phyloP scores from a whole-genome alignment of 2,888 invertebrate species.

The Agrenia bidenticulata region DNA sequence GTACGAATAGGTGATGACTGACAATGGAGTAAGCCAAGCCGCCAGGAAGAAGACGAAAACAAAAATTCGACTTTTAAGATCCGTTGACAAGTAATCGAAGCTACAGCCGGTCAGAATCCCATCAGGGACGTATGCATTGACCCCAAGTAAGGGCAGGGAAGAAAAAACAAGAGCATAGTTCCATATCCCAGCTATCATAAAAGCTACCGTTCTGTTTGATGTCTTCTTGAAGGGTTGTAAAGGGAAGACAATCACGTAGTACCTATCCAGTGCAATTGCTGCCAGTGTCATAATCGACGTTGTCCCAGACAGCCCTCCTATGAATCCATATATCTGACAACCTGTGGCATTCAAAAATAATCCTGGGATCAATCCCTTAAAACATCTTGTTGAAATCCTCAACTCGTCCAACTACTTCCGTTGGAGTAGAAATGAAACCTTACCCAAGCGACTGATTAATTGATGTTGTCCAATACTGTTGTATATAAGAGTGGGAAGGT shows the following conservation, averaged over 20 bases:
- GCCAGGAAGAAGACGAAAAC: slow-evolving; percentile 74
- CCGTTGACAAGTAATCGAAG: slow-evolving; percentile 75
- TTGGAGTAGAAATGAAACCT: slow-evolving; percentile 30
- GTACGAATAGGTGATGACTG: slow-evolving; percentile 72
- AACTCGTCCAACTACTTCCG: too few species aligned
- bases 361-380: too few species aligned
- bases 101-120: slow-evolving; percentile 82
- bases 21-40: slow-evolving; percentile 73
- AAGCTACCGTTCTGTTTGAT: slow-evolving; percentile 64
- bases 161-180: slow-evolving; percentile 71
- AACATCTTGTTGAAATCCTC: too few species aligned
- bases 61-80: slow-evolving; percentile 64
- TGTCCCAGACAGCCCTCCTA: slow-evolving; percentile 77
- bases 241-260: slow-evolving; percentile 77
- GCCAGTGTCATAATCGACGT: slow-evolving; percentile 78
- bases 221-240: slow-evolving; percentile 68
- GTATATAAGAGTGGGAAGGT: background rate
- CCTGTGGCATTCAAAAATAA: too few species aligned
- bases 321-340: slow-evolving; percentile 75
- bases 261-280: slow-evolving; percentile 78
- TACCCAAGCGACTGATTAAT: background rate
- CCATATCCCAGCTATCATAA: slow-evolving; percentile 70
- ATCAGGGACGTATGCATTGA: slow-evolving; percentile 77
- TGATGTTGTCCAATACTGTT: background rate
- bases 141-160: slow-evolving; percentile 70